Conservation (phyloP, 1,140 invertebrate species). For the Formica exsecta region DNA sequence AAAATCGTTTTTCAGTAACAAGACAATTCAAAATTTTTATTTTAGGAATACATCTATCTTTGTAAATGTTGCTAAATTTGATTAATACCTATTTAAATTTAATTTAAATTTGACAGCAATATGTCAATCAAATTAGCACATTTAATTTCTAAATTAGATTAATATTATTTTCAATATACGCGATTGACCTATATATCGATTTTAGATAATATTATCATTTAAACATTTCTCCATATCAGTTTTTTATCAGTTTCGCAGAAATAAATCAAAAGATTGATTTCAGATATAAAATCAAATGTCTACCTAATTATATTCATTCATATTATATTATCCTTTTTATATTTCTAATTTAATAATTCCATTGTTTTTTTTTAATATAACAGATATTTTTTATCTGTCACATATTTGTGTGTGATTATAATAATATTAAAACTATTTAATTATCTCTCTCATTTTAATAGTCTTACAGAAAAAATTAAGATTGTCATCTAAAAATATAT, state of each 20-base stretch:
- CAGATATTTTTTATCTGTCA: background rate
- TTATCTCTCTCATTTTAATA: background rate
- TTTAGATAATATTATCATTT: background rate
- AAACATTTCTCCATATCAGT: background rate
- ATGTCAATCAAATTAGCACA: background rate
- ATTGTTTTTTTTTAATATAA: background rate
- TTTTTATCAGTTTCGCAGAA: background rate
- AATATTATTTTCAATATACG: background rate
- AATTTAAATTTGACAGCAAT: background rate
- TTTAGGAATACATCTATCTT: background rate
- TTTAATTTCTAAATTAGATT: background rate
- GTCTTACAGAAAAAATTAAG: background rate
- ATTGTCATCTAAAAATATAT: background rate
- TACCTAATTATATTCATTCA: background rate
- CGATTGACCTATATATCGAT: background rate
- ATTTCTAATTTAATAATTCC: background rate
- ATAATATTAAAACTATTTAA: background rate
- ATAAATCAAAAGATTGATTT: background rate
- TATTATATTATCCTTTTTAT: background rate
- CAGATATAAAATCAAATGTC: background rate
- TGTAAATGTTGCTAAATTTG: background rate
- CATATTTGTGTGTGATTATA: background rate
- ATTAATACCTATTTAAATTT: background rate
- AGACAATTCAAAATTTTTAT: background rate
- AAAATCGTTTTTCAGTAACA: background rate